These are phyloP conservation scores for Lordiphosa andalusiaca DNA, from an alignment of 2,888 invertebrate genomes.

Conservation along the genomic window DNA sequence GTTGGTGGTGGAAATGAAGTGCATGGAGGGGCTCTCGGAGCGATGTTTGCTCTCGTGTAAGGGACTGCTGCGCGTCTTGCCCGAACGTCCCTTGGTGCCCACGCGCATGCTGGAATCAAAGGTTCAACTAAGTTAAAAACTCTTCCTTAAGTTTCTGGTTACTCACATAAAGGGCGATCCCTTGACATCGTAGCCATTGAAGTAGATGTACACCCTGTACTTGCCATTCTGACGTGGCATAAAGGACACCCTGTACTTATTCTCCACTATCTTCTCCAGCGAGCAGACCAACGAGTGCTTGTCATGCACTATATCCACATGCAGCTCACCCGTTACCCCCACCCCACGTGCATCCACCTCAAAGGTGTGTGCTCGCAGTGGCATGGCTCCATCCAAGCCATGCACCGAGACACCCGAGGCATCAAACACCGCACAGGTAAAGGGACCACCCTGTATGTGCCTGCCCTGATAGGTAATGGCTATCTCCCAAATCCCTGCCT, in stretches of 20 bases:
- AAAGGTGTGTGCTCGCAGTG: conserved; percentile 93
- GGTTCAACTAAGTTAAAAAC: background rate
- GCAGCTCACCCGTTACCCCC: conserved; percentile 92
- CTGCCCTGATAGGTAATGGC: conserved; percentile 97
- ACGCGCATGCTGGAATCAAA: conserved; percentile 84
- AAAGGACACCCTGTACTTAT: conserved; percentile 89
- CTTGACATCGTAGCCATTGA: conserved; percentile 92
- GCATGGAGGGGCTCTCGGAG: conserved; percentile 80
- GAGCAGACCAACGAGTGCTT: conserved; percentile 91
- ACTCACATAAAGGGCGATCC: conserved; percentile 90
- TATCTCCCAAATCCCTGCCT: conserved; percentile 98
- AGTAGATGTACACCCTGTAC: conserved; percentile 92
- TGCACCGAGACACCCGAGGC: conserved; percentile 92
- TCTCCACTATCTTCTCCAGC: conserved; percentile 88
- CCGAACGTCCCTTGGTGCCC: conserved; percentile 85
- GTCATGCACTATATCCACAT: conserved; percentile 94
- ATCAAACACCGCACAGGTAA: conserved; percentile 97
- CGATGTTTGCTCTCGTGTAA: conserved; percentile 82
- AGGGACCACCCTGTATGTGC: conserved; percentile 97
- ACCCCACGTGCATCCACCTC: conserved; percentile 88
- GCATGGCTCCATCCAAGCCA: conserved; percentile 90
- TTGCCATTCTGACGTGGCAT: conserved; percentile 90
- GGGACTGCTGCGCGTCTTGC: conserved; percentile 82
- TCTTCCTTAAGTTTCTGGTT: background rate
- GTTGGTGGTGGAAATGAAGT: conserved; percentile 78